A percentile compares a stretch with the other conserved stretches of the same genome.
These are phyloP conservation scores for Hyperoplus lanceolatus DNA, from an alignment of 2,797 vertebrate species.

Conservation along the genomic window DNA sequence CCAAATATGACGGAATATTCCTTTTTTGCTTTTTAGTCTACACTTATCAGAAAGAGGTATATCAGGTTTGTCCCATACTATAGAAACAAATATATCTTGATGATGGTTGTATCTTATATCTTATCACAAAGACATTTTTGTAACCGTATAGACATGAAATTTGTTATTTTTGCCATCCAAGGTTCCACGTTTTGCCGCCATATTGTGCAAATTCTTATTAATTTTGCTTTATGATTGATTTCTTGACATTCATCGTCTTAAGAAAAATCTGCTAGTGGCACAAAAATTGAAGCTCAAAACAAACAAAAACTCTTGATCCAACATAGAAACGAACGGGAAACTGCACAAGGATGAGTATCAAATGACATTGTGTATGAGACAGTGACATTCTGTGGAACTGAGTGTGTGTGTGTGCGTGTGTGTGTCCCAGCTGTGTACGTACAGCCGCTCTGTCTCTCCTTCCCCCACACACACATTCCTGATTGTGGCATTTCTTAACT, in stretches of 20 bases:
- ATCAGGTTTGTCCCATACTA: not conserved
- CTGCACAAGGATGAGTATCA: not conserved
- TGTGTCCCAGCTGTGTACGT: constrained; percentile 72
- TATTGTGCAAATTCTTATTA: not conserved
- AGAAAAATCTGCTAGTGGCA: not conserved
- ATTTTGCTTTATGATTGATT: not conserved
- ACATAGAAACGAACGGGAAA: not conserved
- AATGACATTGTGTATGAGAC: not conserved
- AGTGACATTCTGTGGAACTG: not conserved
- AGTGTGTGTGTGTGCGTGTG: constrained; percentile 7
- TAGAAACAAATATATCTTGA: not conserved
- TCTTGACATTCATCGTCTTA: too few species aligned
- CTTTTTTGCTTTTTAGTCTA: not conserved
- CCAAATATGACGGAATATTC: too few species aligned
- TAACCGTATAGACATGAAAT: not conserved
- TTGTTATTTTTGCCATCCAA: not conserved
- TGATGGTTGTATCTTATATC: not conserved
- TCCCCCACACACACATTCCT: constrained; percentile 54
- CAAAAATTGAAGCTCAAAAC: rapidly evolving
- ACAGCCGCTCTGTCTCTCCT: constrained; percentile 18
- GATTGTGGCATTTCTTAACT: constrained; percentile 63
- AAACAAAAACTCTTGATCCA: not conserved
- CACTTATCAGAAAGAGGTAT: not conserved
- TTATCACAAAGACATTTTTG: not conserved
- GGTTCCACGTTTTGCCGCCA: not conserved